Conservation (phyloP, 2,113 vertebrate species). For the Lepisosteus oculatus region DNA sequence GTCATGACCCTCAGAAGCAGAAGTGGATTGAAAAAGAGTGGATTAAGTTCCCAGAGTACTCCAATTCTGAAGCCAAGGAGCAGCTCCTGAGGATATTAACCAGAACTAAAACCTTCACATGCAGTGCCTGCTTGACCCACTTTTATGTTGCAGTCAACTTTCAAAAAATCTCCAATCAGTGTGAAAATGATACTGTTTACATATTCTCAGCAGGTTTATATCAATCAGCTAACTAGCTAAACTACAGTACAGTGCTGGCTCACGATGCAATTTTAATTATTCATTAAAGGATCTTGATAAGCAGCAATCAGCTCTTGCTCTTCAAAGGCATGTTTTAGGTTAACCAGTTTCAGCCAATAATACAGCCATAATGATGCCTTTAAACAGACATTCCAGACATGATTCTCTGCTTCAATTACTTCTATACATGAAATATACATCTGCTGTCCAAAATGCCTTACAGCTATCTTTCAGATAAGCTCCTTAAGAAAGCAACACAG, state of each 20-base stretch:
- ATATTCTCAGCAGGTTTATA: background rate
- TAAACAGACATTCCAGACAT: too few species aligned
- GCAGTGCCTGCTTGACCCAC: conserved; percentile 13
- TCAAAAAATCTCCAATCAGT: background rate
- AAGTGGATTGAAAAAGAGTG: too few species aligned
- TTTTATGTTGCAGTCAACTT: background rate
- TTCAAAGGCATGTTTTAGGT: background rate
- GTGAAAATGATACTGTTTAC: background rate
- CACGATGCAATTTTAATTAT: conserved; percentile 12
- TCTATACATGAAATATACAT: too few species aligned
- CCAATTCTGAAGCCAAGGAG: background rate
- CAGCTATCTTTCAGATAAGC: too few species aligned
- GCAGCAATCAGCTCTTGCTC: background rate
- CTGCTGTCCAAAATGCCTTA: too few species aligned
- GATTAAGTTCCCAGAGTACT: conserved; percentile 10
- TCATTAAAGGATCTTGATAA: conserved; percentile 18
- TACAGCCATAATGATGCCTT: too few species aligned
- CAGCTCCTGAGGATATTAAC: conserved; percentile 9
- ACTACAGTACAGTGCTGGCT: background rate
- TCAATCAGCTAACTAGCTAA: background rate
- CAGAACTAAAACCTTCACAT: conserved; percentile 8
- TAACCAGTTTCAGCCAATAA: background rate
- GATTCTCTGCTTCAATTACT: too few species aligned
- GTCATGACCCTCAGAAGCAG: too few species aligned
- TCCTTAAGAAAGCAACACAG: too few species aligned